Evolutionary conservation across 2,888 invertebrate genomes (phyloP).

Genomic region (Pseudoips prasinana): DNA sequence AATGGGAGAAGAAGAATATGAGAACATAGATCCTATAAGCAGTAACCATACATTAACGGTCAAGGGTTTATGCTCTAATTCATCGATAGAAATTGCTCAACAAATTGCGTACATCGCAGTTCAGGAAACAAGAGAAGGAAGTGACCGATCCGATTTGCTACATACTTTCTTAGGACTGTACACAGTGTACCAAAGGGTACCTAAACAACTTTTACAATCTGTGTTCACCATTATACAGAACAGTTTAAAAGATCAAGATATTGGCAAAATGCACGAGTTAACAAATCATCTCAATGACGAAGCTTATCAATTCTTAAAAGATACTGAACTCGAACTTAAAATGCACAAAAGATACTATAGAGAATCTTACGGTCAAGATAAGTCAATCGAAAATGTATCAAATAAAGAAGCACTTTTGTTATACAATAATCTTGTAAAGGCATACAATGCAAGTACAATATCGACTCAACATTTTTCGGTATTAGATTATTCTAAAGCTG

Average conservation of each 20-base stretch:
- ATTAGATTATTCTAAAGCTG: slow-evolving; percentile 73
- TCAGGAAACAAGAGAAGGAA: slow-evolving; percentile 36
- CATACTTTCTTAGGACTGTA: slow-evolving; percentile 45
- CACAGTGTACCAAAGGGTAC: slow-evolving; percentile 55
- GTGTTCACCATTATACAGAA: slow-evolving; percentile 41
- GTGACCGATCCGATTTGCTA: slow-evolving; percentile 15
- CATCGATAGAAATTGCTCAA: slow-evolving; percentile 73
- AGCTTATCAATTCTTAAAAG: slow-evolving; percentile 32
- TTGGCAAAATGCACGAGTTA: slow-evolving; percentile 18
- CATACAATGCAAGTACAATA: slow-evolving; percentile 27
- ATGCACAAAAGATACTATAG: slow-evolving; percentile 52
- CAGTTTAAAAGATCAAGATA: slow-evolving; percentile 22
- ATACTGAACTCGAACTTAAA: slow-evolving; percentile 19
- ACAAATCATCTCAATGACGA: slow-evolving; percentile 40
- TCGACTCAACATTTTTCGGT: slow-evolving; percentile 56
- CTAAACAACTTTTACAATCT: slow-evolving; percentile 33
- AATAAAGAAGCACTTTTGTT: slow-evolving; percentile 71
- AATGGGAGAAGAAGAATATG: slow-evolving; percentile 30
- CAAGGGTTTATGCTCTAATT: slow-evolving; percentile 75
- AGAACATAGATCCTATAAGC: slow-evolving; percentile 16
- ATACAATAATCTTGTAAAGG: slow-evolving; percentile 60
- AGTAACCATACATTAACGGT: slow-evolving; percentile 59
- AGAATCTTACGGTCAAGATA: slow-evolving; percentile 41
- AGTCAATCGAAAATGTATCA: slow-evolving; percentile 31
- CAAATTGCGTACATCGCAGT: slow-evolving; percentile 75